Evolutionary conservation across 2,797 vertebrate species (phyloP), one percentile per base, ranked within the genome.

Genomic region (Sebastolobus alascanus): DNA sequence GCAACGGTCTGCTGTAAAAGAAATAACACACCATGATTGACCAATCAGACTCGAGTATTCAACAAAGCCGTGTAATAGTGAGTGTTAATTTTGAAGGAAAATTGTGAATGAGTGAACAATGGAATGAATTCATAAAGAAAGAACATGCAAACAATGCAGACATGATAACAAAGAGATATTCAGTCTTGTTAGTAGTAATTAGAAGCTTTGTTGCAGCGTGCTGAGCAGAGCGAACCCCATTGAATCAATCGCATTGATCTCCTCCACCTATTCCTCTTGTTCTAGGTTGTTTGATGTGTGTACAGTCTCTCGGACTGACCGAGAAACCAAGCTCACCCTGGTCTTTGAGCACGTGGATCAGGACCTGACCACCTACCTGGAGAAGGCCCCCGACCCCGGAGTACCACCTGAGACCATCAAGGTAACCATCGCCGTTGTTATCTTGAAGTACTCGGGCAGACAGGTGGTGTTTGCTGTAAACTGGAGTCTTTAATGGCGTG

Each of bases 301-400:
- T 83, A 99, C 98, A 1, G 97, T 99, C 72, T 99, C 98, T 89
- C 96, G 98, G 89, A 99, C 97, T 84, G 97, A 99, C 93, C 94
- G 98, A 90, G 98, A 99, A 95, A 99, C 98, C 73, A 99, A 98
- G 91, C 96, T 99, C 90, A 99, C 98, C 1, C 94, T 99, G 93
- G 98, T 99, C 73, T 99, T 99, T 93, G 98, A 99, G 94, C 98
- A 99, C 2, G 98, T 99, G 91, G 98, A 99, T 94, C 98, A 99
- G 96, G 98, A 99, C 94, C 95, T 99, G 95, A 98, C 98, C 91
- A 99, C 98, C 87, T 99, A 99, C 89, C 95, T 99, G 96, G 97
- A 99, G 95, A 99, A 99, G 95, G 97, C 97, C 86, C 98, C 98
- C 35, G 97, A 99, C 78, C 98, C 98, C 16, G 98, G 98, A 81